Evolutionary conservation across 2,797 vertebrate species (phyloP), one percentile per base, ranked within the genome.

Genomic region (Lacerta bilineata): DNA sequence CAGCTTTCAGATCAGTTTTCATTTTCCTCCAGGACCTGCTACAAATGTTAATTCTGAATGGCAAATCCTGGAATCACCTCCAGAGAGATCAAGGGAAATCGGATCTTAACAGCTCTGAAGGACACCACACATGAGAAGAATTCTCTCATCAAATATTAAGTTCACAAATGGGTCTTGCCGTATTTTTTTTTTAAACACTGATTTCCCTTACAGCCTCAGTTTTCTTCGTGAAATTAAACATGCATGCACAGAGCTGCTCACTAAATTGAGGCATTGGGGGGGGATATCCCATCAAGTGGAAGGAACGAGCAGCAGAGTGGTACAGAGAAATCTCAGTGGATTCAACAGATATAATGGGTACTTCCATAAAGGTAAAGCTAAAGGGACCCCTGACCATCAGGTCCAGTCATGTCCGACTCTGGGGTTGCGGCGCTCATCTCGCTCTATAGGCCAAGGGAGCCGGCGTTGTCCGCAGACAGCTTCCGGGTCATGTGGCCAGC

Each of bases 111-210:
- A 92, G 66, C 61, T 96, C 87, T 84, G 91, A 90, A 91, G 87
- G 89, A 92, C 92, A 87, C 88, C 91, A 80, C 90, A 88, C 89
- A 94, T 91, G 88, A 93, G 93, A 94, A 95, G 96, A 92, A 92
- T 94, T 95, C 91, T 92, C 89, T 95, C 91, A 96, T 96, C 88
- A 95, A 95, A 96, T 95, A 95, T 92, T 92, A 93, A 95, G 88
- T 91, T 95, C 94, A 50, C 90, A 95, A 95, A 93, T 91, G 88
- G 95, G 95, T 94, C 80, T 87, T 85, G 80, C 91, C 7, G 84
- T 93, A 82, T 86, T 93, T 9, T 92, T 93, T 8, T 92, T 83
- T 93, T 39, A n/a, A n/a, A 69, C 93, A 91, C 88, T 93, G 87
- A 91, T 93, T 95, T 94, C 87, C 82, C 86, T 95, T 93, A 91